These are phyloP conservation scores for Bellardia bayeri DNA, from an alignment of 2,888 invertebrate species.

Conservation along the genomic window DNA sequence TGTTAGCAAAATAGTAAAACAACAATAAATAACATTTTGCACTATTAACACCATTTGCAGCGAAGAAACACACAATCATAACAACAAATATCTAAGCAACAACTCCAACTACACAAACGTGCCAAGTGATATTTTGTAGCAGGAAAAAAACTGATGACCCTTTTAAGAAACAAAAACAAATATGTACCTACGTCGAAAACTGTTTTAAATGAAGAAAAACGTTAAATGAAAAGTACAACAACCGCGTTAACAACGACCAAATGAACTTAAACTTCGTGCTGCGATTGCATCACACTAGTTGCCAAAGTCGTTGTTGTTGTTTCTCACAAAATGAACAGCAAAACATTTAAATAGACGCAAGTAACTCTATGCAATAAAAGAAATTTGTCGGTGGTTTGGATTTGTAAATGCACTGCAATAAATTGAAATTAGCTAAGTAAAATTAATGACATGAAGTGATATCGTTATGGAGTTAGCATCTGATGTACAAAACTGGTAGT, in stretches of 20 bases:
- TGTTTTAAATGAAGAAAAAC: slow-evolving; percentile 5
- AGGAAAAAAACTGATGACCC: slow-evolving; percentile 55
- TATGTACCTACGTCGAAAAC: not conserved
- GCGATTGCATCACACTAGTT: slow-evolving; percentile 58
- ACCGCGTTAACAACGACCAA: slow-evolving; percentile 57
- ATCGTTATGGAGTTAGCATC: no score
- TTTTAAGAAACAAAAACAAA: slow-evolving; percentile 41
- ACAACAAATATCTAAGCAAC: not conserved
- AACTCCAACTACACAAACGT: slow-evolving; percentile 4
- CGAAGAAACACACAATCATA: slow-evolving; percentile 2
- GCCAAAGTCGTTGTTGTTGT: slow-evolving; percentile 18
- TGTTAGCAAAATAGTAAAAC: slow-evolving; percentile 19
- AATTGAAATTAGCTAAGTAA: not conserved
- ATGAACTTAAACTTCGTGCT: slow-evolving; percentile 72
- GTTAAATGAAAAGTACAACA: slow-evolving; percentile 17
- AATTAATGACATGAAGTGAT: no score
- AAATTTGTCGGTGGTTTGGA: not conserved
- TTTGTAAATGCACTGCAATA: not conserved
- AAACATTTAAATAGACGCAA: not conserved
- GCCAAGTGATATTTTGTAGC: not conserved
- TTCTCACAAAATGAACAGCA: not conserved
- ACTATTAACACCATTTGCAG: slow-evolving; percentile 68
- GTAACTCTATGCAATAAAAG: not conserved
- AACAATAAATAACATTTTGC: slow-evolving; percentile 45
- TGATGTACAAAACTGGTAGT: no score